These are phyloP conservation scores for Enteromius mattozi DNA, from an alignment of 2,797 vertebrate species.

Conservation along the genomic window DNA sequence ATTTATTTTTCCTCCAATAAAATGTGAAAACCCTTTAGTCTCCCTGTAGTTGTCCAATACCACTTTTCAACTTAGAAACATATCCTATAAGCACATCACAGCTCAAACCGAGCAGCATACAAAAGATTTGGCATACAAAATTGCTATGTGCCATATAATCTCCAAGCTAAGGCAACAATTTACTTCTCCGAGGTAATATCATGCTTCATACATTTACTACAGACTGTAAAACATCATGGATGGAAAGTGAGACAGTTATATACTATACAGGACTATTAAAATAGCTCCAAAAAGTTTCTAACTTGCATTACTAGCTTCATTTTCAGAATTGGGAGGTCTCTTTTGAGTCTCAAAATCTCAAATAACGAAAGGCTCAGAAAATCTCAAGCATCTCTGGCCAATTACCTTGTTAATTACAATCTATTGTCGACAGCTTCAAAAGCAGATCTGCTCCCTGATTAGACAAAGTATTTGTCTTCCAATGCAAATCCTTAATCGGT, in stretches of 20 bases:
- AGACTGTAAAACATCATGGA: slow-evolving; percentile 16
- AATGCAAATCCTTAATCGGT: slow-evolving; percentile 81
- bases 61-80: neutral
- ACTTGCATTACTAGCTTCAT: neutral
- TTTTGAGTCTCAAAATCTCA: slow-evolving; percentile 68
- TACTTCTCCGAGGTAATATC: neutral
- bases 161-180: slow-evolving; percentile 14
- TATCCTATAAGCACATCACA: slow-evolving; percentile 53
- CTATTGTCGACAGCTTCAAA: slow-evolving; percentile 81
- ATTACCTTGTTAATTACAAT: slow-evolving; percentile 88
- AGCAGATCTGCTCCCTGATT: slow-evolving; percentile 80
- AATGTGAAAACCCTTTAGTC: neutral
- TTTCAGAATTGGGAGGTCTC: neutral
- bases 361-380: slow-evolving; percentile 77
- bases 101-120: slow-evolving; percentile 5
- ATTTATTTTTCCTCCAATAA: neutral
- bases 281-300: neutral
- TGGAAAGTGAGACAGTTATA: neutral
- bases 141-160: slow-evolving; percentile 12
- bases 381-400: slow-evolving; percentile 81
- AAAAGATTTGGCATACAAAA: neutral
- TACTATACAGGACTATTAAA: neutral
- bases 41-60: neutral
- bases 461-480: slow-evolving; percentile 79
- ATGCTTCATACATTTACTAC: slow-evolving; percentile 19